Evolutionary conservation across 2,113 vertebrate genomes (phyloP).

Genomic region (Mus pahari): DNA sequence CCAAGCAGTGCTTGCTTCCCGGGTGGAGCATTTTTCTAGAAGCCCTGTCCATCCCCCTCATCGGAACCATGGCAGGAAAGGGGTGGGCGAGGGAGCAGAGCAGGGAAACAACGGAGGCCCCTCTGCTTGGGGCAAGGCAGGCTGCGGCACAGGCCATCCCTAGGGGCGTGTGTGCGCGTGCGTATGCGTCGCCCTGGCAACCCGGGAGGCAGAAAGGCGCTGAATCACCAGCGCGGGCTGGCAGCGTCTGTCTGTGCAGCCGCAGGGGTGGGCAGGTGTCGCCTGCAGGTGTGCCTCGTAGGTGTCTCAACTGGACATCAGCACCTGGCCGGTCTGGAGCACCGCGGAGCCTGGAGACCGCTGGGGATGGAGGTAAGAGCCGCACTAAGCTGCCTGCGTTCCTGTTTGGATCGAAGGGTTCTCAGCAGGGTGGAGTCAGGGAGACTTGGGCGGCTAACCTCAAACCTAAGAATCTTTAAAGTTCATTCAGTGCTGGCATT

Average conservation of each 20-base stretch:
- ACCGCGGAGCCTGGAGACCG: neutral
- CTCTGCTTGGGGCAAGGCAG: fast-evolving
- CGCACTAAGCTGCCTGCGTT: neutral
- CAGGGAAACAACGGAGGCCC: neutral
- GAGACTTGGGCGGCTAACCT: neutral
- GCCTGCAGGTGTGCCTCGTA: neutral
- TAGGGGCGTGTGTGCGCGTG: neutral
- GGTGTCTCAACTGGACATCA: neutral
- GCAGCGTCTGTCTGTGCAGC: neutral
- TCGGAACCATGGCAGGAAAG: neutral
- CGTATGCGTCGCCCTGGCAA: slow-evolving; percentile 55
- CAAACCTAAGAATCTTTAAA: neutral
- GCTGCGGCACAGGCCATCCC: neutral
- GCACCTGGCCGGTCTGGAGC: neutral
- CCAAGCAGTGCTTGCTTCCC: neutral
- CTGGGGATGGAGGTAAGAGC: neutral
- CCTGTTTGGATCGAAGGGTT: neutral
- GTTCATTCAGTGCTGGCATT: neutral
- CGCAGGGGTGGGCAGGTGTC: neutral
- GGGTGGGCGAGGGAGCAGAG: neutral
- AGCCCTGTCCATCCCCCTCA: neutral
- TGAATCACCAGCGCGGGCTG: neutral
- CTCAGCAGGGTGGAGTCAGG: neutral
- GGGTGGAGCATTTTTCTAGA: neutral
- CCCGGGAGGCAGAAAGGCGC: slow-evolving; percentile 24